Conservation (phyloP, 2,113 vertebrate genomes). For the Hemichromis elongatus region DNA sequence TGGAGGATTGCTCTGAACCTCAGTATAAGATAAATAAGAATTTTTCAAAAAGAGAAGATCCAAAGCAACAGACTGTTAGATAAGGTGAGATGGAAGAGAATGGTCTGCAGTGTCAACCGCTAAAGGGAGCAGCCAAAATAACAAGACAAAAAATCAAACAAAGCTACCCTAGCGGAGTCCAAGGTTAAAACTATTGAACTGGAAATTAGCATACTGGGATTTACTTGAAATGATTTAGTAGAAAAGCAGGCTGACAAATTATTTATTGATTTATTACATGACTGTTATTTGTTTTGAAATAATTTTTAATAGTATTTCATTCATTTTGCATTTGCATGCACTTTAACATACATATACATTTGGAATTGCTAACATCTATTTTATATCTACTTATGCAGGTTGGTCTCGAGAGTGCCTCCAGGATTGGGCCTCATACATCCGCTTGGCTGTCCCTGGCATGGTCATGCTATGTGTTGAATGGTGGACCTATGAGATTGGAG, state of each 20-base stretch:
- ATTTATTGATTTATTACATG: not conserved
- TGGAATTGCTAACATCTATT: not conserved
- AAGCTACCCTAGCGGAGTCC: not conserved
- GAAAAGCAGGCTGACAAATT: not conserved
- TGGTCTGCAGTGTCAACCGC: not conserved
- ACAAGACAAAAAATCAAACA: not conserved
- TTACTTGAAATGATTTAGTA: not conserved
- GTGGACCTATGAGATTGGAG: slow-evolving; percentile 87
- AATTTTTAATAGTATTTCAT: not conserved
- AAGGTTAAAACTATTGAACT: not conserved
- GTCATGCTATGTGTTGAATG: slow-evolving; percentile 87
- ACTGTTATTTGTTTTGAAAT: not conserved
- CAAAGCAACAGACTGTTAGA: not conserved
- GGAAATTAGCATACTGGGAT: not conserved
- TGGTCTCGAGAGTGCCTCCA: slow-evolving; percentile 82
- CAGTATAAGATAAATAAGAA: too few species aligned
- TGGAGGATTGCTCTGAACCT: not conserved
- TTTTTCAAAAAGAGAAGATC: not conserved
- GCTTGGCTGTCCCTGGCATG: slow-evolving; percentile 83
- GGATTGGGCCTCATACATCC: slow-evolving; percentile 79
- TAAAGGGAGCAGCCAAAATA: not conserved
- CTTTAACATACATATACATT: not conserved
- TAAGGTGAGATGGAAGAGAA: not conserved
- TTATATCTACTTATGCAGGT: slow-evolving; percentile 56
- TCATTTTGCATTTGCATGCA: not conserved